Percentiles rank a stretch among this genome's conserved stretches.
These are phyloP conservation scores for Luffia ferchaultella DNA, from an alignment of 2,888 invertebrate genomes.

Conservation along the genomic window DNA sequence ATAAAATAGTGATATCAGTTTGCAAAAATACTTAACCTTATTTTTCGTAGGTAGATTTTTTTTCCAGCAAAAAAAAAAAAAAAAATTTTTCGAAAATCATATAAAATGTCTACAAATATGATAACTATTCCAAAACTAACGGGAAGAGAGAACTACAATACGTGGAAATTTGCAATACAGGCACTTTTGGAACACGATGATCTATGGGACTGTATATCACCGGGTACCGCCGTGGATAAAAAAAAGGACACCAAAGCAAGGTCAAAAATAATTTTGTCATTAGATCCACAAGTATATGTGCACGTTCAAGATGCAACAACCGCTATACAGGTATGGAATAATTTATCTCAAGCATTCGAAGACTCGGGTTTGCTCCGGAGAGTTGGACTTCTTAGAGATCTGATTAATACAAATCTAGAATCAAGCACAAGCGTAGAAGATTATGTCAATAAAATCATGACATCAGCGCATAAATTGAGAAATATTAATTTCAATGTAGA, in stretches of 20 bases:
- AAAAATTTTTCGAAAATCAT: no score
- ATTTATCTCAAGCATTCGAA: neutral
- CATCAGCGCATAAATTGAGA: neutral
- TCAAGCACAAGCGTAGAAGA: neutral
- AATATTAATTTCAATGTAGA: neutral
- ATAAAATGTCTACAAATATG: no score
- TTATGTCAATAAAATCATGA: neutral
- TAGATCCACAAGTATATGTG: neutral
- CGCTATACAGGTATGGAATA: neutral
- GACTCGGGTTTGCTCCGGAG: neutral
- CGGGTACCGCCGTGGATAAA: constrained; percentile 2
- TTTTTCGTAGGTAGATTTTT: no score
- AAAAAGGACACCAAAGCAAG: constrained; percentile 12
- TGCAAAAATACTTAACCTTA: no score
- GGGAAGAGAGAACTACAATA: constrained; percentile 16
- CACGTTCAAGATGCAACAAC: neutral
- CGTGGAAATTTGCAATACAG: constrained; percentile 16
- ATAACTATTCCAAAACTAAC: no score
- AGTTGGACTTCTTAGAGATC: neutral
- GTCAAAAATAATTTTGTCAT: constrained; percentile 10
- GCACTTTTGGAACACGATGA: constrained; percentile 16
- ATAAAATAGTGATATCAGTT: no score
- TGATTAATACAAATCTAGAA: neutral
- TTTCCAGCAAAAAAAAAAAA: no score
- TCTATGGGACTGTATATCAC: constrained; percentile 8